These are phyloP conservation scores for Macrosteles quadrilineatus DNA, from an alignment of 1,140 invertebrate genomes.

Conservation along the genomic window DNA sequence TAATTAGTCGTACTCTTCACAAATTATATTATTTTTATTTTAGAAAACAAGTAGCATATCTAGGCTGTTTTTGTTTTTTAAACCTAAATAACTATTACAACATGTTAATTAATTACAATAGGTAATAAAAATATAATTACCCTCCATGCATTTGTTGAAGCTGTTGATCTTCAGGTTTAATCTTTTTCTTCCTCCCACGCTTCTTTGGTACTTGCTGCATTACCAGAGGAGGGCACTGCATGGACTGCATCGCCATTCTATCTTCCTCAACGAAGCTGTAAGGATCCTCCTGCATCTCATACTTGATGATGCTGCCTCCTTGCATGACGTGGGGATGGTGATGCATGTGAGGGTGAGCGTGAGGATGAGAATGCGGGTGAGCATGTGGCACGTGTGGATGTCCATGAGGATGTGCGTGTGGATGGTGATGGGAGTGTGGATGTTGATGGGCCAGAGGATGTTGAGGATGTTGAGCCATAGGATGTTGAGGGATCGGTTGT, in stretches of 20 bases:
- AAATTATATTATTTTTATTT: too few species aligned
- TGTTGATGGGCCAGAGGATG: constrained; percentile 30
- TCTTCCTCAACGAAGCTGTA: constrained; percentile 82
- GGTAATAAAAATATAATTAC: constrained; percentile 3
- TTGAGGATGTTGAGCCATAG: constrained; percentile 30
- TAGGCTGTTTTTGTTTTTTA: too few species aligned
- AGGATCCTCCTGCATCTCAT: constrained; percentile 68
- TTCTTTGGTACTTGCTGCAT: constrained; percentile 73
- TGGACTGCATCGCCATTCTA: constrained; percentile 45
- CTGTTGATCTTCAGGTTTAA: constrained; percentile 54
- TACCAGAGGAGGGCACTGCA: constrained; percentile 50
- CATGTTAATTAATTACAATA: too few species aligned
- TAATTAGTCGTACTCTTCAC: too few species aligned
- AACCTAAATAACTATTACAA: too few species aligned
- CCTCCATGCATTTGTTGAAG: constrained; percentile 13
- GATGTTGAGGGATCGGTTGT: constrained; percentile 35
- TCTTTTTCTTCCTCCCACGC: constrained; percentile 78
- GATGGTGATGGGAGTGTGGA: constrained; percentile 45
- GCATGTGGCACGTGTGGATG: constrained; percentile 36
- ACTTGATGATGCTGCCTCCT: constrained; percentile 57
- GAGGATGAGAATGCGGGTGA: constrained; percentile 46
- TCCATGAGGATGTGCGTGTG: constrained; percentile 39
- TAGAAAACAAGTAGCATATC: too few species aligned
- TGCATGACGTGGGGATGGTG: constrained; percentile 33
- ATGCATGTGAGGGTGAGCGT: constrained; percentile 41